Evolutionary conservation across 2,113 vertebrate species (phyloP).

Genomic region (Regulus satrapa): DNA sequence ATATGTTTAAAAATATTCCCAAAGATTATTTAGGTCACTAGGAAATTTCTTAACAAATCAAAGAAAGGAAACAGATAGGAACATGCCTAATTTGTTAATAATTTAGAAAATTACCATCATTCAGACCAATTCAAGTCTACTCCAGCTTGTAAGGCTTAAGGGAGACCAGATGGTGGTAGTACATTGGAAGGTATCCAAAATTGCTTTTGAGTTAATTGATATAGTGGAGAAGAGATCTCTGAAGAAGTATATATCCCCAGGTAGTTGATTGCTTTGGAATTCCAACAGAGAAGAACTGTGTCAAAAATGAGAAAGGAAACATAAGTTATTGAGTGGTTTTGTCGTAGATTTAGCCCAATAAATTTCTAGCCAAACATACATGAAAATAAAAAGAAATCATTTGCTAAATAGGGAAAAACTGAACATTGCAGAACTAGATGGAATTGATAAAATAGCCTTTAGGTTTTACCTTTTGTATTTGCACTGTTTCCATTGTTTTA

Average conservation of each 20-base stretch:
- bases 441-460: neutral
- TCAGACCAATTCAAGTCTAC: constrained; percentile 71
- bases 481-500: constrained; percentile 8
- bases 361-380: constrained; percentile 47
- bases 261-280: constrained; percentile 73
- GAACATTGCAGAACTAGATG: neutral
- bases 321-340: constrained; percentile 47
- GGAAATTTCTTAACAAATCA: constrained; percentile 8
- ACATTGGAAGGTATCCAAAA: constrained; percentile 69
- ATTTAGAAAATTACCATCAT: constrained; percentile 69
- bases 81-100: constrained; percentile 71
- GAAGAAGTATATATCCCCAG: constrained; percentile 66
- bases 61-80: constrained; percentile 23
- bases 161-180: constrained; percentile 70
- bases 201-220: constrained; percentile 75
- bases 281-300: constrained; percentile 67
- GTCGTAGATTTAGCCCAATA: constrained; percentile 31
- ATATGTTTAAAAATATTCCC: neutral
- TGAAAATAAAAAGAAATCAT: neutral
- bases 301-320: constrained; percentile 59
- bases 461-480: neutral
- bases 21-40: neutral
- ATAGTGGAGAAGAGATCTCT: constrained; percentile 61
- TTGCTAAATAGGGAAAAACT: neutral
- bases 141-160: constrained; percentile 55